These are phyloP conservation scores for Aphyosemion australe DNA, from an alignment of 2,113 vertebrate genomes.

Conservation along the genomic window DNA sequence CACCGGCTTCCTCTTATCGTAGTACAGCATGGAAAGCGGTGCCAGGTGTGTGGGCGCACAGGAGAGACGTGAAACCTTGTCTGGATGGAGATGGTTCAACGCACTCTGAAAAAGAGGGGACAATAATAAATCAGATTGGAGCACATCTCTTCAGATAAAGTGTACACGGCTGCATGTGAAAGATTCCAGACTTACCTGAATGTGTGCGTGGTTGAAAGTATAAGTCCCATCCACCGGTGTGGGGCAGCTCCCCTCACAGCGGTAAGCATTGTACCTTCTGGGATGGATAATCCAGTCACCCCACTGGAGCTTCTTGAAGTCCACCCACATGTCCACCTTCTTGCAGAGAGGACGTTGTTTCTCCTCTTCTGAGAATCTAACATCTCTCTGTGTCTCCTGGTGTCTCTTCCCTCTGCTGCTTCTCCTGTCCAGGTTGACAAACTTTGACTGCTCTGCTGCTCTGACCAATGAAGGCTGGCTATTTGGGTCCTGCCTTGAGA, in stretches of 20 bases:
- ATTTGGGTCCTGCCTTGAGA: slow-evolving; percentile 69
- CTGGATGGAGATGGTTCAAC: slow-evolving; percentile 83
- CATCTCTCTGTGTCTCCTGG: slow-evolving; percentile 41
- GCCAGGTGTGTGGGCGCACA: slow-evolving; percentile 84
- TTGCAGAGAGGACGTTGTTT: slow-evolving; percentile 71
- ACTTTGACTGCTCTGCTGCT: slow-evolving; percentile 84
- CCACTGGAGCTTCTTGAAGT: slow-evolving; percentile 87
- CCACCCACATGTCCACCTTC: slow-evolving; percentile 87
- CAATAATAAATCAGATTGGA: slow-evolving; percentile 37
- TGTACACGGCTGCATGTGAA: neutral
- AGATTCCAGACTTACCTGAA: slow-evolving; percentile 81
- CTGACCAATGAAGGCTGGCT: slow-evolving; percentile 80
- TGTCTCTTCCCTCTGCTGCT: slow-evolving; percentile 61
- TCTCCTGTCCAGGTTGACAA: slow-evolving; percentile 70
- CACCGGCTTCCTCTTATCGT: slow-evolving; percentile 79
- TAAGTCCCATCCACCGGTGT: slow-evolving; percentile 83
- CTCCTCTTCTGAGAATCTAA: slow-evolving; percentile 16
- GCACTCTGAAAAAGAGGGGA: slow-evolving; percentile 78
- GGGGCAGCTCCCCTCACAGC: slow-evolving; percentile 85
- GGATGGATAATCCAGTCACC: slow-evolving; percentile 88
- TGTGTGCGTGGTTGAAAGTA: slow-evolving; percentile 88
- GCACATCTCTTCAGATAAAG: neutral
- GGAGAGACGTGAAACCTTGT: slow-evolving; percentile 78
- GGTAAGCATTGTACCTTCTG: slow-evolving; percentile 85
- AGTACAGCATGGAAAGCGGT: slow-evolving; percentile 87